Conservation (phyloP, 1,140 invertebrate species). For the Zaprionus capensis region DNA sequence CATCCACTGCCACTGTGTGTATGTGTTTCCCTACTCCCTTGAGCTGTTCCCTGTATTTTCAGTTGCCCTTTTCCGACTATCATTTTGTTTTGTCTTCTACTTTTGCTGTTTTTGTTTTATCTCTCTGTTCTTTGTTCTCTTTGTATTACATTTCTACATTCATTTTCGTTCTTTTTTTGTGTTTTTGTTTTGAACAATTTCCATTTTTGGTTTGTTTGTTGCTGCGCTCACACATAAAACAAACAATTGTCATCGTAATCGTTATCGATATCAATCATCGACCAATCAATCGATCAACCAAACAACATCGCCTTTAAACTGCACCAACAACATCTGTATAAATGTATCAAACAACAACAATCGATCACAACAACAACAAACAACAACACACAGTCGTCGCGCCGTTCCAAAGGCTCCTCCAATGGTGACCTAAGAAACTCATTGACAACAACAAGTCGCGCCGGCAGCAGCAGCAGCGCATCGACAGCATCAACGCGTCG, state of each 20-base stretch:
- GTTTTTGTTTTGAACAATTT: slow-evolving; percentile 44
- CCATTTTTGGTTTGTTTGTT: slow-evolving; percentile 33
- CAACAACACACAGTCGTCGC: slow-evolving; percentile 55
- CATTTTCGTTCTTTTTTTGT: slow-evolving; percentile 57
- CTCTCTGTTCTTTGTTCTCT: slow-evolving; percentile 3
- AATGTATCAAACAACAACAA: slow-evolving; percentile 54
- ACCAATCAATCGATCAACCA: slow-evolving; percentile 24
- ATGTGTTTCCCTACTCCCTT: not conserved
- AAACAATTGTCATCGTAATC: slow-evolving; percentile 45
- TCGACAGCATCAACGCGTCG: slow-evolving; percentile 30
- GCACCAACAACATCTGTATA: slow-evolving; percentile 52
- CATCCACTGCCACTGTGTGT: not conserved
- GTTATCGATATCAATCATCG: slow-evolving; percentile 33
- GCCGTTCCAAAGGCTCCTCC: slow-evolving; percentile 37
- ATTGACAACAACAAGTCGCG: slow-evolving; percentile 5
- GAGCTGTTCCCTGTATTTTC: not conserved
- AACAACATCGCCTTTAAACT: slow-evolving; percentile 19
- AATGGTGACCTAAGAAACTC: slow-evolving; percentile 29
- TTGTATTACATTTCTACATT: slow-evolving; percentile 51
- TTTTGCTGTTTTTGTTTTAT: slow-evolving; percentile 16
- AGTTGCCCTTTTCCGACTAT: not conserved
- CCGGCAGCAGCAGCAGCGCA: not conserved
- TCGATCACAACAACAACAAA: slow-evolving; percentile 30
- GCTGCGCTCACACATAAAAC: slow-evolving; percentile 42
- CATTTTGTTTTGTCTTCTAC: slow-evolving; percentile 12